Conservation (phyloP, 2,797 vertebrate genomes). For the Anabacerthia variegaticeps region DNA sequence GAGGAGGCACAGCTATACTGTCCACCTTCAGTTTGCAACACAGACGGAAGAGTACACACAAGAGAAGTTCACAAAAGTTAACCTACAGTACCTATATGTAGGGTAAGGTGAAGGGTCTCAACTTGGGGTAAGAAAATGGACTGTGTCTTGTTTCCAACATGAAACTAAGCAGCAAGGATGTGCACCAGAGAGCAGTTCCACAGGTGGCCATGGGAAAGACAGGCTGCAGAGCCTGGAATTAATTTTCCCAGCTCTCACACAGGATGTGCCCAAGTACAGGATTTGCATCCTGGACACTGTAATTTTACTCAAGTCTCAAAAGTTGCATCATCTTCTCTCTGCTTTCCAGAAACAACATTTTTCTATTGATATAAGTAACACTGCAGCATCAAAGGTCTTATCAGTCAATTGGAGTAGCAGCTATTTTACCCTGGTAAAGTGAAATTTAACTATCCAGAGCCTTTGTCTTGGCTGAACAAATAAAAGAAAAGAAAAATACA, state of each 20-base stretch:
- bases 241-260: neutral
- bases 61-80: neutral
- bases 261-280: neutral
- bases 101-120: neutral
- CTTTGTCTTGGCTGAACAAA: neutral
- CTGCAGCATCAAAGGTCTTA: neutral
- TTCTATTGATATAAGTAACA: neutral
- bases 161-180: neutral
- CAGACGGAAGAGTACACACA: accelerated
- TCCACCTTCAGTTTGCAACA: neutral
- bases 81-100: neutral
- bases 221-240: neutral
- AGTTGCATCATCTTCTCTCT: neutral
- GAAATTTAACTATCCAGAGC: neutral
- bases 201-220: neutral
- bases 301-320: neutral
- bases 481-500: neutral
- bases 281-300: neutral
- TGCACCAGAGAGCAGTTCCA: neutral
- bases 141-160: accelerated
- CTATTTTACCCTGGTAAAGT: neutral
- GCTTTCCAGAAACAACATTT: neutral
- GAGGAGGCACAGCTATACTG: neutral
- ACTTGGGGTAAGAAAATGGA: neutral
- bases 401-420: neutral